Evolutionary conservation across 2,797 vertebrate species (phyloP), one percentile per base, ranked within the genome.

Genomic region (Cyprinodon diabolis): DNA sequence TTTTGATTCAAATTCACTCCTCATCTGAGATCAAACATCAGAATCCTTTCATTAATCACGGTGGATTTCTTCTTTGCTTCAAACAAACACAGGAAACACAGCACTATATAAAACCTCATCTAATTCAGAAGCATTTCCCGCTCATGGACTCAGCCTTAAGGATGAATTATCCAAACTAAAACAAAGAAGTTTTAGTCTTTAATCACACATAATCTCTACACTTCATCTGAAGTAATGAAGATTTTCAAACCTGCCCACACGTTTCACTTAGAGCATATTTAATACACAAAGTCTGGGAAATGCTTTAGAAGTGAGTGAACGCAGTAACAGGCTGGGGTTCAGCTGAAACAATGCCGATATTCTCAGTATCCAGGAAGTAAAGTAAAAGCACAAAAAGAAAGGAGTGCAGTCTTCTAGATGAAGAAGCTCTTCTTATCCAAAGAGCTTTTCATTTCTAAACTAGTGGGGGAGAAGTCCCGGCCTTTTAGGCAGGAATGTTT

Each of bases 111-210:
- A 56, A 72, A 51, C 12, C 11, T 58, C 21, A 74, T 75, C 49
- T 70, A 45, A 83, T 69, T 77, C 66, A 48, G 63, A 76, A 11
- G 6, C n/a, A 19, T 76, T 84, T 86, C 76, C 71, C 48, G 63
- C 43, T 54, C 76, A 79, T 77, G 62, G 57, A 75, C 65, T 60
- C 45, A 6, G 55, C 66, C 71, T 69, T 14, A 10, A 55, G 37
- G 52, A 75, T 66, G 19, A 57, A 83, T 79, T 78, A 71, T 73
- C 79, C 45, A n/a, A 57, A 83, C 60, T 69, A 76, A 71, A 30
- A 77, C 25, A 51, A 7, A 21, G 51, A 2, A 11, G 3, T 80
- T 76, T 52, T 48, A 72, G 78, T 80, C 4, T 51, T 79, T 68
- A 76, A 65, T 80, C 40, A 76, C 35, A 71, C 40, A 8, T 57